Evolutionary conservation across 2,113 vertebrate genomes (phyloP), one percentile per base, ranked within the genome.

Genomic region (Carollia perspicillata): DNA sequence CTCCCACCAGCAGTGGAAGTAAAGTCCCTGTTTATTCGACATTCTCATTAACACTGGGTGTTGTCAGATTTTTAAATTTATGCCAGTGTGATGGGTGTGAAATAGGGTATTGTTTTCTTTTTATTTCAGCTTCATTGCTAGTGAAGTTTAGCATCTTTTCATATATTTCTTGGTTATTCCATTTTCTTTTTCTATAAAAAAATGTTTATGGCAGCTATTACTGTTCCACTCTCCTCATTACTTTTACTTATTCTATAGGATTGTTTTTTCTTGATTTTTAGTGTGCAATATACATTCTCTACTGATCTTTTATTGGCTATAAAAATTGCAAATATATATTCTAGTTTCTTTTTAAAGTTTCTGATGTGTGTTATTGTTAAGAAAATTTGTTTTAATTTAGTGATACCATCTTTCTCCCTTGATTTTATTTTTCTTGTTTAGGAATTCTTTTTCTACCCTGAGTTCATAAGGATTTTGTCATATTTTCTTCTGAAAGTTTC

Each of bases 401-500:
- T 78, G 84, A 33, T 84, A 78, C 5, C 71, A 6, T 83, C 28
- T 68, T 69, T 87, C 16, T 58, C 33, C 23, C 44, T 78, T 83
- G 37, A 30, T 90, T 93, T 95, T 80, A 71, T 78, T 87, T 90
- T 86, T 81, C 49, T 87, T 84, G 14, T 90, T 93, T 84, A 81
- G 81, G 68, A 77, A 90, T 83, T 33, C 5, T 23, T 49, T 88
- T 53, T 95, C 2, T 66, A 72, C n/a, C 8, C 37, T 47, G 20
- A 84, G 23, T 20, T 65, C 84, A 28, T 88, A 68, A 58, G 40
- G 65, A 58, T 84, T 77, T 60, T 84, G 17, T 71, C 28, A 28
- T 88, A 47, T 91, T 84, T 95, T 89, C 68, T 90, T 86, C n/a
- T 74, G 65, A 86, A 96, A 22, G 14, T 79, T 79, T 94, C 77